Conservation (phyloP, 2,113 vertebrate genomes). For the Corydoras sp. region DNA sequence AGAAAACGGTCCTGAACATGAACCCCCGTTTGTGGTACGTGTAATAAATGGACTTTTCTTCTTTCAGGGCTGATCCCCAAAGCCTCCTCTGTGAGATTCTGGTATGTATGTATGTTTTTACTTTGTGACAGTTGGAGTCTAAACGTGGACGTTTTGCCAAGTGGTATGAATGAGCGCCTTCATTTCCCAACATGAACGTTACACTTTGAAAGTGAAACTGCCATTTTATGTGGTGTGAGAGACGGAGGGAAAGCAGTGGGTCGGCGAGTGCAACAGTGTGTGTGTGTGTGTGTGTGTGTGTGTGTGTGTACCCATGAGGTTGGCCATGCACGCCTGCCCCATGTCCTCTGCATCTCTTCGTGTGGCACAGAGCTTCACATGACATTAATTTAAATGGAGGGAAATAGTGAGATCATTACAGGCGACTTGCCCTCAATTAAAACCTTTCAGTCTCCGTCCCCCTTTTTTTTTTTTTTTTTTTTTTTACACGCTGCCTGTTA, state of each 20-base stretch:
- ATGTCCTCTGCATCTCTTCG: conserved; percentile 44
- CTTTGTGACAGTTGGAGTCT: conserved; percentile 62
- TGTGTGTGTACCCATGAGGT: conserved; percentile 1
- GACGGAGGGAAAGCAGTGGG: conserved; percentile 2
- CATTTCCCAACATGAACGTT: conserved; percentile 65
- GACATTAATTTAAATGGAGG: conserved; percentile 65
- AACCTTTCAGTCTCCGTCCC: no score
- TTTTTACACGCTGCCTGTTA: no score
- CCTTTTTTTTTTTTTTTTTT: no score
- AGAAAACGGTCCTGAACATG: conserved; percentile 5
- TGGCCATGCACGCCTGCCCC: conserved; percentile 28
- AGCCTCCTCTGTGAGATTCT: conserved; percentile 53
- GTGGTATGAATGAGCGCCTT: conserved; percentile 68
- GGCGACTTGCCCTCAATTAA: conserved; percentile 64
- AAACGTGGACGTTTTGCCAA: conserved; percentile 64
- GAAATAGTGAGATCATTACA: conserved; percentile 72
- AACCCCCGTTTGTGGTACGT: conserved; percentile 28
- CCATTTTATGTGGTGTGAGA: conserved; percentile 14
- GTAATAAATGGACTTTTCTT: conserved; percentile 45
- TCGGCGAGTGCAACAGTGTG: conserved; percentile 1
- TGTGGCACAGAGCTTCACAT: conserved; percentile 60
- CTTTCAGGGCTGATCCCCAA: conserved; percentile 54
- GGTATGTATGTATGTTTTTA: conserved; percentile 62
- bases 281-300: not conserved
- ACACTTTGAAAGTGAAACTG: conserved; percentile 58